Evolutionary conservation across 2,797 vertebrate genomes (phyloP).

Genomic region (Falco berigora): DNA sequence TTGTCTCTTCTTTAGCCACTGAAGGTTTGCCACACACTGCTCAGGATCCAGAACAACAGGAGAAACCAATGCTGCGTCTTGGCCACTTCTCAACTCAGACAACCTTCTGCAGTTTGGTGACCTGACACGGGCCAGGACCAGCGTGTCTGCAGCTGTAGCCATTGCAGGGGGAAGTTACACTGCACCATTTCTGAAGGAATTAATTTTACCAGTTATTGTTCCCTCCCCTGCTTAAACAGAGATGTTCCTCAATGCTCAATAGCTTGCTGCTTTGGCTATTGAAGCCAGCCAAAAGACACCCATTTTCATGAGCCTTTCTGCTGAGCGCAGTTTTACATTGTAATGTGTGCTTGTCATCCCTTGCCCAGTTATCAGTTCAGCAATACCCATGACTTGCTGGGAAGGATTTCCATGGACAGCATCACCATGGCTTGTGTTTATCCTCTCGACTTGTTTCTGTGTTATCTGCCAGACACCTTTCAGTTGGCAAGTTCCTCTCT

Average conservation of each 20-base stretch:
- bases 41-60: not conserved
- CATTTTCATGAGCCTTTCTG: not conserved
- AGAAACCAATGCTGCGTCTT: not conserved
- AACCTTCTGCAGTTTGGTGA: not conserved
- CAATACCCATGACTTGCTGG: not conserved
- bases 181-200: not conserved
- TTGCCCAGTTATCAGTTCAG: not conserved
- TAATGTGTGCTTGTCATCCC: not conserved
- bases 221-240: not conserved
- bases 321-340: not conserved
- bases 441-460: constrained; percentile 25
- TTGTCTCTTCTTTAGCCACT: constrained; percentile 1
- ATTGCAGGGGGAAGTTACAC: not conserved
- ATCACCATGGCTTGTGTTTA: not conserved
- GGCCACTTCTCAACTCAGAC: not conserved
- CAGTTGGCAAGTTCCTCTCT: constrained; percentile 4
- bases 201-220: not conserved
- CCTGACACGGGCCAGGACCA: not conserved
- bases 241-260: not conserved
- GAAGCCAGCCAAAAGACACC: not conserved
- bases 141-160: not conserved
- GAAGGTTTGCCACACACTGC: not conserved
- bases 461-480: constrained; percentile 19
- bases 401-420: not conserved
- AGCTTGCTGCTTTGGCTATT: not conserved